Conservation (phyloP, 2,797 vertebrate genomes). For the Echiichthys vipera region DNA sequence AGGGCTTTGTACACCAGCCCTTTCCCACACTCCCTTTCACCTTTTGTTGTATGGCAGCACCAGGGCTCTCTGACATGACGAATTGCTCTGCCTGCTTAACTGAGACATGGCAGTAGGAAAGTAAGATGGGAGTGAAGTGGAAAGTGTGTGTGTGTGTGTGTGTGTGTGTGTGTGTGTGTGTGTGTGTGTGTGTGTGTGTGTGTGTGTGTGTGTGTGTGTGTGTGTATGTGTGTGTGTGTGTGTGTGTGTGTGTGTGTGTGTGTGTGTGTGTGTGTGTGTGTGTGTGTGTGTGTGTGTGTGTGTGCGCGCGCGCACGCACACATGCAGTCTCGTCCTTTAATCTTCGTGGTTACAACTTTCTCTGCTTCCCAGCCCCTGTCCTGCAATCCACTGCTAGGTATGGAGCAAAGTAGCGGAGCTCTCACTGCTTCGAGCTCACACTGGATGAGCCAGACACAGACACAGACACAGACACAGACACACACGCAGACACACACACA, state of each 20-base stretch:
- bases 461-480: constrained; percentile 36
- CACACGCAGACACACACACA: constrained; percentile 46
- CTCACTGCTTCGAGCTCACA: constrained; percentile 50
- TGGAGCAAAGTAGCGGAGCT: too few relatives aligned
- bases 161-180: constrained; percentile 14
- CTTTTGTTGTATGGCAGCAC: constrained; percentile 80
- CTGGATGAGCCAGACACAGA: constrained; percentile 53
- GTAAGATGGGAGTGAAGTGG: constrained; percentile 42
- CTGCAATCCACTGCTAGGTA: too few relatives aligned
- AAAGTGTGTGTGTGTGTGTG: constrained; percentile 13
- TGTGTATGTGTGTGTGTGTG: constrained; percentile 3
- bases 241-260: constrained; percentile 14
- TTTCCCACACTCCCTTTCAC: constrained; percentile 86
- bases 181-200: not conserved
- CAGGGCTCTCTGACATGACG: constrained; percentile 80
- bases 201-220: not conserved
- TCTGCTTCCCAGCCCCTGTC: constrained; percentile 17
- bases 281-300: too few relatives aligned
- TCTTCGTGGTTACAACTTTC: constrained; percentile 13
- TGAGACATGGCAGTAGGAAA: constrained; percentile 46
- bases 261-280: constrained; percentile 2
- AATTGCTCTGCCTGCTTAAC: constrained; percentile 78
- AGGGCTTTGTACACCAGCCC: constrained; percentile 78
- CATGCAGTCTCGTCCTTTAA: constrained; percentile 27
- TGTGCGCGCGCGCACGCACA: constrained; percentile 10